These are phyloP conservation scores for Varecia variegata DNA, from an alignment of 2,797 vertebrate species.

Conservation along the genomic window DNA sequence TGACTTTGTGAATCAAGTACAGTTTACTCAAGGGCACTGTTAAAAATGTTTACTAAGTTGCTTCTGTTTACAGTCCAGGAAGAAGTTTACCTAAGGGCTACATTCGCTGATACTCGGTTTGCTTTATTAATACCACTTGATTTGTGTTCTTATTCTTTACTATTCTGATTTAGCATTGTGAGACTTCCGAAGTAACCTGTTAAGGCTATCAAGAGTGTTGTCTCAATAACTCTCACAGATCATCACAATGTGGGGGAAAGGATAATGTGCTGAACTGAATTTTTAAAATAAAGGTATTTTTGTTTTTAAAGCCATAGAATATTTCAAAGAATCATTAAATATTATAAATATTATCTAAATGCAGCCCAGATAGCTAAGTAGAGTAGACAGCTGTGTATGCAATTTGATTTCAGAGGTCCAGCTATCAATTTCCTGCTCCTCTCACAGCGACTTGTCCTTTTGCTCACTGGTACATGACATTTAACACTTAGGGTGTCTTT, in stretches of 20 bases:
- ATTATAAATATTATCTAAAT: constrained; percentile 14
- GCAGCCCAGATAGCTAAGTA: not conserved
- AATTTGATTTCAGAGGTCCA: not conserved
- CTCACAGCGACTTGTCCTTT: not conserved
- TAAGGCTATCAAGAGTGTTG: not conserved
- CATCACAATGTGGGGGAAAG: constrained; percentile 21
- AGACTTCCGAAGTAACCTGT: not conserved
- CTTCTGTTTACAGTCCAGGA: constrained; percentile 59
- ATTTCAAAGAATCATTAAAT: not conserved
- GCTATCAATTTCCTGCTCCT: not conserved
- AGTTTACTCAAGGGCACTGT: constrained; percentile 33
- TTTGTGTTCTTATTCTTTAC: constrained; percentile 41
- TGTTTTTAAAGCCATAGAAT: not conserved
- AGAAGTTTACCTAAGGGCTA: constrained; percentile 67
- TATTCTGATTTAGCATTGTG: constrained; percentile 45
- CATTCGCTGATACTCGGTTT: constrained; percentile 57
- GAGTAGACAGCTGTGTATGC: not conserved
- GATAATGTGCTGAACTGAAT: not conserved
- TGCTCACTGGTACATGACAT: not conserved
- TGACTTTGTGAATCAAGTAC: constrained; percentile 48
- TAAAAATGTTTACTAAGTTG: constrained; percentile 65
- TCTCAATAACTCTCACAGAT: constrained; percentile 19
- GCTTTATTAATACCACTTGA: constrained; percentile 75
- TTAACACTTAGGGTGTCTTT: not conserved
- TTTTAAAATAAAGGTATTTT: not conserved